Conservation (phyloP, 2,797 vertebrate genomes). For the Argya squamiceps region DNA sequence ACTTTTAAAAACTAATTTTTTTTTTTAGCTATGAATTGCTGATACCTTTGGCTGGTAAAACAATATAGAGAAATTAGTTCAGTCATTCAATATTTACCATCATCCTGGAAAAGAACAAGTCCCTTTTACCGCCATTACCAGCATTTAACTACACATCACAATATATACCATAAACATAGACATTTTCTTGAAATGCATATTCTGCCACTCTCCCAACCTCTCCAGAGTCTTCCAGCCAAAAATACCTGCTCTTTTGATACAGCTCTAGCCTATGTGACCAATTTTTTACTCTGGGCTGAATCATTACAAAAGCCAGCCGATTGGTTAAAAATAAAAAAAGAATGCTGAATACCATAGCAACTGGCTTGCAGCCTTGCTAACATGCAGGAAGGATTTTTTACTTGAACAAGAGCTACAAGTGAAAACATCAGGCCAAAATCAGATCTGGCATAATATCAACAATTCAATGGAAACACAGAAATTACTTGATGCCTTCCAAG, state of each 20-base stretch:
- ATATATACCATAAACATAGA: background rate
- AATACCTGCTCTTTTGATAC: slow-evolving; percentile 30
- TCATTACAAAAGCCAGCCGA: background rate
- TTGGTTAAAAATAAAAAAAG: slow-evolving; percentile 16
- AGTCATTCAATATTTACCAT: background rate
- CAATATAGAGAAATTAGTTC: background rate
- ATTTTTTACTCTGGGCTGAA: slow-evolving; percentile 26
- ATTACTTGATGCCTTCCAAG: background rate
- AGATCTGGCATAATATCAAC: background rate
- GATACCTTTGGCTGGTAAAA: background rate
- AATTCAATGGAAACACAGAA: background rate
- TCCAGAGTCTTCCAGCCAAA: background rate
- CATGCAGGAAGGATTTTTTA: background rate
- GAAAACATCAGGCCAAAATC: background rate
- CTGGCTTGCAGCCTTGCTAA: slow-evolving; percentile 14
- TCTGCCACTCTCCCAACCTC: background rate
- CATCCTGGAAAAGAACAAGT: background rate
- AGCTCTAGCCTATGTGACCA: background rate
- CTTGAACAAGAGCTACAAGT: slow-evolving; percentile 37
- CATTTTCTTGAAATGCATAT: background rate
- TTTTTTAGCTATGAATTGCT: background rate
- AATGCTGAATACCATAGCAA: slow-evolving; percentile 59
- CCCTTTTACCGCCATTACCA: background rate
- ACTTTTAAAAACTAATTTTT: background rate
- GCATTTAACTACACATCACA: background rate